Evolutionary conservation across 2,888 invertebrate genomes (phyloP).

Genomic region (Tenthredo mesomela): DNA sequence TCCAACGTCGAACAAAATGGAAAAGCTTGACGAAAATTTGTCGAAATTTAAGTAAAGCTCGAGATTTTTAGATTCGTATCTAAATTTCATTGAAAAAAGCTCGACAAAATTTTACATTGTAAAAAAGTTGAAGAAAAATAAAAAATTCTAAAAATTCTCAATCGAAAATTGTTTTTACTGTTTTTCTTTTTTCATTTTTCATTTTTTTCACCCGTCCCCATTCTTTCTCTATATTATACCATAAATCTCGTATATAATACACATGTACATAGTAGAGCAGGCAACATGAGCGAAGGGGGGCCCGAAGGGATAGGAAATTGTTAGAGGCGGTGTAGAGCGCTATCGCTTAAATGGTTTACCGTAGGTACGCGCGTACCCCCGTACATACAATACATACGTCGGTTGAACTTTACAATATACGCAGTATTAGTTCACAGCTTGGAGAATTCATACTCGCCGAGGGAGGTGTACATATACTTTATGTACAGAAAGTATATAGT

Average conservation of each 20-base stretch:
- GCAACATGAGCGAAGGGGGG: conserved; percentile 1
- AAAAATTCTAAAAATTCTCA: background rate
- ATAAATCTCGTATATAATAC: background rate
- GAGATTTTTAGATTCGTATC: background rate
- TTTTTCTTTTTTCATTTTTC: background rate
- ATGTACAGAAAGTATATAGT: too few species aligned
- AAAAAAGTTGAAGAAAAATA: background rate
- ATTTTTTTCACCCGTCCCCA: background rate
- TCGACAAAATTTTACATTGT: background rate
- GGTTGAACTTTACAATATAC: conserved; percentile 15
- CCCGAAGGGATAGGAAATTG: conserved; percentile 40
- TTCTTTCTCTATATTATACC: background rate
- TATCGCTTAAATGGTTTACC: conserved; percentile 43
- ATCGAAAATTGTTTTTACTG: background rate
- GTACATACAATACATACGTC: background rate
- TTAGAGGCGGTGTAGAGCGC: background rate
- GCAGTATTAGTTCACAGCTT: background rate
- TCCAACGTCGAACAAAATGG: background rate
- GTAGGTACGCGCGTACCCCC: background rate
- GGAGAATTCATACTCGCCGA: background rate
- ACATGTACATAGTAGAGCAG: background rate
- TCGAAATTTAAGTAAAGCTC: background rate
- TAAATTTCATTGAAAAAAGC: background rate
- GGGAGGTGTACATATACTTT: too few species aligned
- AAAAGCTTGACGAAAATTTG: background rate